Evolutionary conservation across 2,888 invertebrate species (phyloP).

Genomic region (Pediacus dermestoides): DNA sequence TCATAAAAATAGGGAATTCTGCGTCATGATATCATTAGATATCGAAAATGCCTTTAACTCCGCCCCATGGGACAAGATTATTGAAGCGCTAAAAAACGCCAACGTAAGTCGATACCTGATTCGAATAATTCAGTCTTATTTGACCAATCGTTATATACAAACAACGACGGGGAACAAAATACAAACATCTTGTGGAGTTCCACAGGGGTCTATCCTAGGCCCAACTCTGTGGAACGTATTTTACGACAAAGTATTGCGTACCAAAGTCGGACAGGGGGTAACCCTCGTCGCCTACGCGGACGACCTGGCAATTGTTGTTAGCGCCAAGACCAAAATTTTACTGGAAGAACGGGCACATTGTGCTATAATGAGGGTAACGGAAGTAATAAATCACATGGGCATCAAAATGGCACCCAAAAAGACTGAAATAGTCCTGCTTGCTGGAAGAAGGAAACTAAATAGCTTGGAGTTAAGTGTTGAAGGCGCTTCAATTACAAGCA

Average conservation of each 20-base stretch:
- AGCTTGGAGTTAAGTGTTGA: background rate
- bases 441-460: slow-evolving; percentile 1
- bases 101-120: background rate
- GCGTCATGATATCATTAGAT: slow-evolving; percentile 4
- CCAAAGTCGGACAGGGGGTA: slow-evolving; percentile 3
- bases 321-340: too few species aligned
- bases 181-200: slow-evolving; percentile 8
- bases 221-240: slow-evolving; percentile 10
- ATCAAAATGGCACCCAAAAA: slow-evolving; percentile 6
- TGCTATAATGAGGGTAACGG: too few species aligned
- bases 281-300: slow-evolving; percentile 14
- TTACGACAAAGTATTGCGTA: slow-evolving; percentile 12
- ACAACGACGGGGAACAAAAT: background rate
- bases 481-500: background rate
- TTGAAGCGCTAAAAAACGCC: background rate
- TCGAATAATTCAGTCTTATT: background rate
- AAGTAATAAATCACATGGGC: too few species aligned
- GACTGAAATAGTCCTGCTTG: slow-evolving; percentile 2
- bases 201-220: slow-evolving; percentile 14
- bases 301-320: slow-evolving; percentile 11
- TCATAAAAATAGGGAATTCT: background rate
- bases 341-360: too few species aligned
- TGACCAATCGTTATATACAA: background rate
- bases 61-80: background rate
- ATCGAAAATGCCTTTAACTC: slow-evolving; percentile 4